Conservation (phyloP, 1,140 invertebrate species). For the Elymnias hypermnestra region DNA sequence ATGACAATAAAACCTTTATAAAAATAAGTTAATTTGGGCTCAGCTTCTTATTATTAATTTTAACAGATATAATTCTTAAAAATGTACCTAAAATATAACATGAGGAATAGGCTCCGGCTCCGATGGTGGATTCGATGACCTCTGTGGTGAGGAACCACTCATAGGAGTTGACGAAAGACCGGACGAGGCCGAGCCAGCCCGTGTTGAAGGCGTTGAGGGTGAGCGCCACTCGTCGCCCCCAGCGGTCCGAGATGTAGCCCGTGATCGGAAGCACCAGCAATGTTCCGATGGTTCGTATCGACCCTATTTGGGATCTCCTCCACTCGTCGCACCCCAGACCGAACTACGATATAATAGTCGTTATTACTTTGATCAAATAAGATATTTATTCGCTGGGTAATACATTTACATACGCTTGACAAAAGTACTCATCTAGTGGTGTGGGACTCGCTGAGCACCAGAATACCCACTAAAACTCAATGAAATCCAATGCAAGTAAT, state of each 20-base stretch:
- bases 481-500: too few relatives aligned
- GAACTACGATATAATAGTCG: too few relatives aligned
- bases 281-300: constrained; percentile 82
- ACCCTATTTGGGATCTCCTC: constrained; percentile 83
- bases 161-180: constrained; percentile 82
- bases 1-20: neutral
- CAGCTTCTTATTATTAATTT: neutral
- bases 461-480: too few relatives aligned
- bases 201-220: constrained; percentile 78
- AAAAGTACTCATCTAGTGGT: too few relatives aligned
- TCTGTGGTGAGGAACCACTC: constrained; percentile 80
- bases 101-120: constrained; percentile 64
- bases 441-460: too few relatives aligned
- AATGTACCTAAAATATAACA: constrained; percentile 65
- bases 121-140: constrained; percentile 79
- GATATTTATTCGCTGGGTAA: too few relatives aligned
- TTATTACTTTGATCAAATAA: too few relatives aligned
- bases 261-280: constrained; percentile 82
- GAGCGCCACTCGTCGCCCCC: constrained; percentile 80
- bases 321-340: constrained; percentile 76
- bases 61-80: neutral
- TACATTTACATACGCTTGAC: too few relatives aligned
- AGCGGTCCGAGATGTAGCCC: constrained; percentile 80
- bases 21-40: neutral
- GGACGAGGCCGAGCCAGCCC: constrained; percentile 78